Evolutionary conservation across 2,888 invertebrate genomes (phyloP).

Genomic region (Drosophila buzzatii): DNA sequence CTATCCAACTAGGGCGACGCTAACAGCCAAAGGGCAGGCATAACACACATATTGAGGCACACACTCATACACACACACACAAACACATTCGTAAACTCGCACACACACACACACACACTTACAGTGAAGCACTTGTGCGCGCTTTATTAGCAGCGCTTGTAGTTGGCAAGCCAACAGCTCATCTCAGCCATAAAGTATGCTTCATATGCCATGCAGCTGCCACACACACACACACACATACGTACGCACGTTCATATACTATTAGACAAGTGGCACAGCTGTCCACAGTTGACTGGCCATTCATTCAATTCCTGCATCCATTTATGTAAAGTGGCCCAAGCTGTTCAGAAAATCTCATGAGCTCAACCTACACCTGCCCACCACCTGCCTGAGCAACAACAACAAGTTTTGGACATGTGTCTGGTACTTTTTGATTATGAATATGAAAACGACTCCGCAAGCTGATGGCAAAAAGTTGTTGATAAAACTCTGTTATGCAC

Average conservation of each 20-base stretch:
- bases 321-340: slow-evolving; percentile 61
- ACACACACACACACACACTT: slow-evolving; percentile 6
- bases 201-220: slow-evolving; percentile 54
- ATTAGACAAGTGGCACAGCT: slow-evolving; percentile 57
- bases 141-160: slow-evolving; percentile 35
- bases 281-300: slow-evolving; percentile 61
- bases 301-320: slow-evolving; percentile 54
- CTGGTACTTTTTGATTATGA: slow-evolving; percentile 38
- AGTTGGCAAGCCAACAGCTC: slow-evolving; percentile 31
- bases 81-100: neutral
- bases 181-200: slow-evolving; percentile 53
- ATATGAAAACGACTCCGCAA: slow-evolving; percentile 34
- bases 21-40: slow-evolving; percentile 31
- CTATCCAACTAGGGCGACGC: slow-evolving; percentile 38
- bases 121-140: slow-evolving; percentile 6
- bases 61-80: neutral
- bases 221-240: slow-evolving; percentile 8
- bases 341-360: slow-evolving; percentile 22
- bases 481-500: slow-evolving; percentile 22
- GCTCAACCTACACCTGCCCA: neutral
- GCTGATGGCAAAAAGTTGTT: slow-evolving; percentile 28
- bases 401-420: slow-evolving; percentile 10
- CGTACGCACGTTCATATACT: slow-evolving; percentile 13
- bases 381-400: neutral
- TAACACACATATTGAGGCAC: slow-evolving; percentile 1